Percentiles rank a stretch among this genome's conserved stretches.
Evolutionary conservation across 2,888 invertebrate genomes (phyloP).

Genomic region (Stenoptilia bipunctidactyla): DNA sequence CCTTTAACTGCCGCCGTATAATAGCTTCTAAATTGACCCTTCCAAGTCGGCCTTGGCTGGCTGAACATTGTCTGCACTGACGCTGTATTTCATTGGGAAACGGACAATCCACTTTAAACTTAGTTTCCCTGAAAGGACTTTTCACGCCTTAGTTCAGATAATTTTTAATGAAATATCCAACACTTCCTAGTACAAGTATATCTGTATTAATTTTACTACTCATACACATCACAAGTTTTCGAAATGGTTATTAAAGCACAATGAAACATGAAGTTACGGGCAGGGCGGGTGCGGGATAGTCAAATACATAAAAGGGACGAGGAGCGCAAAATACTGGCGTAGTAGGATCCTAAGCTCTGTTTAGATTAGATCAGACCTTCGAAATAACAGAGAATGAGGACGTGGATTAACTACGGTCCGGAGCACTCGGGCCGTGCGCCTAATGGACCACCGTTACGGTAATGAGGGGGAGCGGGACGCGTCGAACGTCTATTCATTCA

Average conservation of each 20-base stretch:
- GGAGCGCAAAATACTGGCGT: slow-evolving; percentile 63
- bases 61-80: slow-evolving; percentile 4
- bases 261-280: slow-evolving; percentile 48
- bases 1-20: slow-evolving; percentile 64
- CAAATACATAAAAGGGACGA: slow-evolving; percentile 67
- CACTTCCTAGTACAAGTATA: neutral
- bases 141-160: no score
- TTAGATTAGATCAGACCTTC: slow-evolving; percentile 72
- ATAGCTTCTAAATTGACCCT: slow-evolving; percentile 67
- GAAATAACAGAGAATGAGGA: slow-evolving; percentile 72
- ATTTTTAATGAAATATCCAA: no score
- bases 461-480: slow-evolving; percentile 54
- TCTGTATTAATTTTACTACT: slow-evolving; percentile 37
- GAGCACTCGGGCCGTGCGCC: slow-evolving; percentile 64
- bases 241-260: slow-evolving; percentile 57
- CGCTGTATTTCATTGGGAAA: slow-evolving; percentile 14
- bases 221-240: slow-evolving; percentile 49
- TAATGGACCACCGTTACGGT: slow-evolving; percentile 66
- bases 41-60: slow-evolving; percentile 34
- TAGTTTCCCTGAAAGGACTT: neutral
- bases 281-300: slow-evolving; percentile 49
- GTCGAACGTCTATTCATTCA: slow-evolving; percentile 26
- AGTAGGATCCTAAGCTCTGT: slow-evolving; percentile 68
- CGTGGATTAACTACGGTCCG: slow-evolving; percentile 71
- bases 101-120: neutral